Evolutionary conservation across 2,888 invertebrate genomes (phyloP).

Genomic region (Cyrtodaria siliqua): DNA sequence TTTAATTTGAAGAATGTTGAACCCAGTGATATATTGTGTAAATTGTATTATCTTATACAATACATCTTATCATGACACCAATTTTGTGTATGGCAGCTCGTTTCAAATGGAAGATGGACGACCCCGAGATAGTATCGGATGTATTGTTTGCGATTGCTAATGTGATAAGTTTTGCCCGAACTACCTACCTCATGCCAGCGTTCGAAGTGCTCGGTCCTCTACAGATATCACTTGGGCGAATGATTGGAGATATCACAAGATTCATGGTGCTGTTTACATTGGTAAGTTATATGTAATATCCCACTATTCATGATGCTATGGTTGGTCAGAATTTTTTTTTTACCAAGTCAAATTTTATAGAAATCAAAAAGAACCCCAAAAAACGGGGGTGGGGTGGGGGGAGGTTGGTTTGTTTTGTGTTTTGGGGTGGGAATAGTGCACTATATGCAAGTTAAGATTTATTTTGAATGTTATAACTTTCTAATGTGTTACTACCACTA

Average conservation of each 20-base stretch:
- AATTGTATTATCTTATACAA: too few species aligned
- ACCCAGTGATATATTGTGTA: neutral
- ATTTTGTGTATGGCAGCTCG: conserved; percentile 80
- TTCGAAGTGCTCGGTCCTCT: conserved; percentile 86
- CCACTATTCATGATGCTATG: too few species aligned
- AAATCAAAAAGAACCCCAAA: too few species aligned
- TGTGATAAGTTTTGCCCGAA: conserved; percentile 85
- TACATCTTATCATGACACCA: neutral
- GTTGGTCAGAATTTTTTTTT: too few species aligned
- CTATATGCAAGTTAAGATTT: too few species aligned
- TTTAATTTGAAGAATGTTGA: neutral
- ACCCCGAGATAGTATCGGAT: conserved; percentile 86
- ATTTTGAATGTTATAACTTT: too few species aligned
- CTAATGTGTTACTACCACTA: too few species aligned
- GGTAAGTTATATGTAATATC: conserved; percentile 79
- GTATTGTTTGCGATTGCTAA: conserved; percentile 86
- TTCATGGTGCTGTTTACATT: conserved; percentile 85
- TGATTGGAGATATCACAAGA: conserved; percentile 86
- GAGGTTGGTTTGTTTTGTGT: too few species aligned
- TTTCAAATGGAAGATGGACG: conserved; percentile 85
- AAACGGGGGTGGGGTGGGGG: too few species aligned
- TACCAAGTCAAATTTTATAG: too few species aligned
- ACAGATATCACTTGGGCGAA: conserved; percentile 85
- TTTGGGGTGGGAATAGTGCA: too few species aligned
- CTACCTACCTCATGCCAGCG: conserved; percentile 86